Conservation (phyloP, 2,113 vertebrate genomes). For the Heloderma charlesbogerti region DNA sequence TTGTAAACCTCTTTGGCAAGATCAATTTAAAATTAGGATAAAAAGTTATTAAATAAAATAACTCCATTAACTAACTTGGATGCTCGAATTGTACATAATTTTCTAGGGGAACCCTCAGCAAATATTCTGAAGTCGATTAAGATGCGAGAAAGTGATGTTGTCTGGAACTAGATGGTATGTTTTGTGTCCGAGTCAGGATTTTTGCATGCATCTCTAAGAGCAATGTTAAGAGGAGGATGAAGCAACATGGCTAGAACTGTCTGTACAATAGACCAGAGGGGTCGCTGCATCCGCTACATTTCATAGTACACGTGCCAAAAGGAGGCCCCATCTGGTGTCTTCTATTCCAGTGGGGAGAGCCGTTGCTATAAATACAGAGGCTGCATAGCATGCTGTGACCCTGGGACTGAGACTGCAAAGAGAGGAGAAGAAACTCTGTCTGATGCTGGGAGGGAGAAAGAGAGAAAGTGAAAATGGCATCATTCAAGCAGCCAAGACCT, state of each 20-base stretch:
- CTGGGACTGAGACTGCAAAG: constrained; percentile 2
- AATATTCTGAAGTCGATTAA: neutral
- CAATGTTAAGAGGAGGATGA: neutral
- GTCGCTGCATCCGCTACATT: neutral
- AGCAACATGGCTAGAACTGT: neutral
- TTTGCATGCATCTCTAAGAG: neutral
- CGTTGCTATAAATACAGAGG: constrained; percentile 7
- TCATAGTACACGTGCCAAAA: too few relatives aligned
- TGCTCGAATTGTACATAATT: neutral
- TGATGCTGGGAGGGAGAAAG: neutral
- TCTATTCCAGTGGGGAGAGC: neutral
- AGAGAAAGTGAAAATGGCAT: neutral
- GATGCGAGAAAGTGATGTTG: neutral
- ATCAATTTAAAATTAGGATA: neutral
- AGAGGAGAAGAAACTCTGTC: neutral
- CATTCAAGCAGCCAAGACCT: neutral
- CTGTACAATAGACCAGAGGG: neutral
- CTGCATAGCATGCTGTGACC: neutral
- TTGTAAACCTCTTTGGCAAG: neutral
- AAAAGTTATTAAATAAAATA: neutral
- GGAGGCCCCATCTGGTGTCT: constrained; percentile 3
- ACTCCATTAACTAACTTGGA: neutral
- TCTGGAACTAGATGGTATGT: too few relatives aligned
- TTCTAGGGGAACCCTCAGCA: neutral
- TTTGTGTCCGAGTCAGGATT: neutral